Evolutionary conservation across 2,113 vertebrate species (phyloP).

Genomic region (Galeopterus variegatus): DNA sequence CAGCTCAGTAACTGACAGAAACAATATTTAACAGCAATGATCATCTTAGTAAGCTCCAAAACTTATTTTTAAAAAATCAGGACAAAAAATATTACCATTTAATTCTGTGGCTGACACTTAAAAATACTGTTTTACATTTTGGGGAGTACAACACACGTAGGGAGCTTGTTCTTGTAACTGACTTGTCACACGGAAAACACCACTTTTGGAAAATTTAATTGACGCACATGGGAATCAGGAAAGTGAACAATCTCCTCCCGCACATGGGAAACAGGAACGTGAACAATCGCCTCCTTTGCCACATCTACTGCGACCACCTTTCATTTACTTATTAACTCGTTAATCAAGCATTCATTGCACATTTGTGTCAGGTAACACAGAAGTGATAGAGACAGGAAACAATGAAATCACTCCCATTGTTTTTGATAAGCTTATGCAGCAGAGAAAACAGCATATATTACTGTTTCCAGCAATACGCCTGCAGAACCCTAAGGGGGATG

Average conservation of each 20-base stretch:
- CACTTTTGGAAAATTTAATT: not conserved
- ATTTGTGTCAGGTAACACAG: not conserved
- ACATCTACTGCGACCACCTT: not conserved
- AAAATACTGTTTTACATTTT: not conserved
- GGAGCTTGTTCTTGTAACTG: not conserved
- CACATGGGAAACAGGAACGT: not conserved
- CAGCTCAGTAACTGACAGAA: not conserved
- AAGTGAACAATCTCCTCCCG: not conserved
- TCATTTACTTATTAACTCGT: not conserved
- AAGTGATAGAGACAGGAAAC: not conserved
- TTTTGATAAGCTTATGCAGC: not conserved
- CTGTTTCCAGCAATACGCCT: not conserved
- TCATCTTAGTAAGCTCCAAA: not conserved
- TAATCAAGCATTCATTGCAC: not conserved
- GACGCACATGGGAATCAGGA: not conserved
- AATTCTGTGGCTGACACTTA: not conserved
- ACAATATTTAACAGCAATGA: not conserved
- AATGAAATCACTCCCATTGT: not conserved
- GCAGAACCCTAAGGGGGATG: not conserved
- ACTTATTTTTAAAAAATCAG: not conserved
- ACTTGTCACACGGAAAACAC: not conserved
- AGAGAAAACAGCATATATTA: not conserved
- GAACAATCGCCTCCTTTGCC: not conserved
- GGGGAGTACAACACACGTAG: fast-evolving
- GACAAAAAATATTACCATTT: not conserved